Conservation (phyloP, 2,888 invertebrate species). For the Microplitis deprimator region DNA sequence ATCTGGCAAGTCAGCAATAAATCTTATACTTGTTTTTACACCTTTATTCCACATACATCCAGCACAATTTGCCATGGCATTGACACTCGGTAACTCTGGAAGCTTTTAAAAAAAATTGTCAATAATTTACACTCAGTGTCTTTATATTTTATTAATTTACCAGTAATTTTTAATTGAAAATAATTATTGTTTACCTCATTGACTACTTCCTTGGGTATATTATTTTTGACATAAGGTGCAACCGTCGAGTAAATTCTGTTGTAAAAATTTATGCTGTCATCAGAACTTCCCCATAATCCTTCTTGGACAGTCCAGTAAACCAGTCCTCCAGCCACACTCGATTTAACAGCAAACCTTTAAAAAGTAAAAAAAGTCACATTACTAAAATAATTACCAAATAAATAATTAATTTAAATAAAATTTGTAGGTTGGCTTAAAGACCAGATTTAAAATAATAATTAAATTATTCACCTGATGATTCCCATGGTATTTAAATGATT, state of each 20-base stretch:
- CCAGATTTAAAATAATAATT: background rate
- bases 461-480: slow-evolving; percentile 6
- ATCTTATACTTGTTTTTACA: slow-evolving; percentile 58
- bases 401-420: background rate
- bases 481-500: slow-evolving; percentile 9
- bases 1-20: slow-evolving; percentile 57
- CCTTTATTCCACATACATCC: slow-evolving; percentile 60
- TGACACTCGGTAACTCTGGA: slow-evolving; percentile 55
- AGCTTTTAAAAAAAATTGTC: slow-evolving; percentile 48
- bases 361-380: slow-evolving; percentile 43
- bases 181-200: slow-evolving; percentile 56
- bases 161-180: background rate
- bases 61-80: slow-evolving; percentile 47
- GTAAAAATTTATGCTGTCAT: slow-evolving; percentile 66
- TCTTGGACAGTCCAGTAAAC: slow-evolving; percentile 65
- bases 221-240: slow-evolving; percentile 60
- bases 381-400: slow-evolving; percentile 18
- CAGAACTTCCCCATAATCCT: slow-evolving; percentile 69
- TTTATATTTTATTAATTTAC: background rate
- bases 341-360: slow-evolving; percentile 64
- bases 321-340: slow-evolving; percentile 64
- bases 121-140: background rate
- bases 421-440: background rate
- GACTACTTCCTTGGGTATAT: slow-evolving; percentile 58
- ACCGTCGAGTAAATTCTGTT: slow-evolving; percentile 60